Conservation (phyloP, 2,888 invertebrate genomes). For the Carabus problematicus region DNA sequence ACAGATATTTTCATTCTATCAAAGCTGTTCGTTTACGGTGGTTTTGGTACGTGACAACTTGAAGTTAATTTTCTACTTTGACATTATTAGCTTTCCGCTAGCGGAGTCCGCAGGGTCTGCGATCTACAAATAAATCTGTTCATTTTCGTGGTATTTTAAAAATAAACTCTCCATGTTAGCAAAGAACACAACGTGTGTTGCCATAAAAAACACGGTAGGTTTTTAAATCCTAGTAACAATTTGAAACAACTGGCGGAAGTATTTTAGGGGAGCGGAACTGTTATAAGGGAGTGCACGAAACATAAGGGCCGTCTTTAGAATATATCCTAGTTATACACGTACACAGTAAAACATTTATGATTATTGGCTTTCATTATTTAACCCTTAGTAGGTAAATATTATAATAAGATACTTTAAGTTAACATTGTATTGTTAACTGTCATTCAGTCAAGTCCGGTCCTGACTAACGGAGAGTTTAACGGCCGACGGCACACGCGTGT, state of each 20-base stretch:
- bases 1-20: too few species aligned
- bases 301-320: neutral
- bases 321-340: neutral
- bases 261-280: conserved; percentile 7
- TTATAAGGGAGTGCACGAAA: neutral
- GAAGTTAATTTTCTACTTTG: too few species aligned
- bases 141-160: conserved; percentile 1
- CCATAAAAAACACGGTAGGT: conserved; percentile 19
- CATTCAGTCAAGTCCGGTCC: conserved; percentile 1
- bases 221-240: conserved; percentile 35
- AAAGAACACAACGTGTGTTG: conserved; percentile 13
- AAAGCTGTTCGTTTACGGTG: too few species aligned
- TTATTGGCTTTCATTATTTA: too few species aligned
- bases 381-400: neutral
- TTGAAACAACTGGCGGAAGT: conserved; percentile 42
- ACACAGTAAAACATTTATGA: too few species aligned
- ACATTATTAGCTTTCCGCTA: too few species aligned
- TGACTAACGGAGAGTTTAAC: conserved; percentile 9
- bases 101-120: too few species aligned
- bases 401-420: neutral
- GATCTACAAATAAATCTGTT: too few species aligned
- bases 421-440: neutral
- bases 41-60: too few species aligned
- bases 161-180: conserved; percentile 4
- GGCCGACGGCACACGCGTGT: conserved; percentile 19